Base-by-base conservation (phyloP, 2,888 invertebrate species). In the Xestia rhomboidea region DNA sequence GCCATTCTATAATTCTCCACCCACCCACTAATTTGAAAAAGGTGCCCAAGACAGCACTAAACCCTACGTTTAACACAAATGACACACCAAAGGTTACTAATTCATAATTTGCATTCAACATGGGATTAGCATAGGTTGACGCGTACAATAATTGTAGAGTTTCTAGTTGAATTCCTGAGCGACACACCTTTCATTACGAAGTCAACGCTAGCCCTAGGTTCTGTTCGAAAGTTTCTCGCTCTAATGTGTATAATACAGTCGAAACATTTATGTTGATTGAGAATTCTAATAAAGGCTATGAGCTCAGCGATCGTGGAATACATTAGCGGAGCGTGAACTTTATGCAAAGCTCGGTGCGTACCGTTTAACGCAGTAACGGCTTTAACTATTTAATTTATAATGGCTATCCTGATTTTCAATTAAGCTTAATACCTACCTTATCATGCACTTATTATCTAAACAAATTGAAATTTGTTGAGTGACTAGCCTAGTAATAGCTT, bases 291-390 rank as follows among this genome's bases (percentile, higher is more conserved):
- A 95, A 88, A 94, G 93, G 92, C 93, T 93, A 95, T 96, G 96
- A 96, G 95, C 95, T 96, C 95, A 96, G 91, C 91, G 89, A 90
- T 94, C 96, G 95, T 96, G 96, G 96, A 94, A 96, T 96, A 96
- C 92, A 96, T 96, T 96, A 96, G 92, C 91, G 93, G 94, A 93
- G 93, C 92, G 91, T 89, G 94, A 95, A 94, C 94, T 95, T 91
- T 89, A 79, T 84, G 82, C 83, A 85, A 90, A 89, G 86, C 84
- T 87, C 73, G 8, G 77, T 79, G 86, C 81, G 87, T 82, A 88
- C 86, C 89, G 88, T 90, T 92, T 89, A 90, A 90, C 88, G 86
- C 87, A 86, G 89, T 88, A 89, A 89, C 90, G 89, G 89, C 82
- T 88, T 83, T 79, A 87, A 84, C 89, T 88, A 89, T 90, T 91